Evolutionary conservation across 2,113 vertebrate genomes (phyloP).

Genomic region (Picathartes gymnocephalus): DNA sequence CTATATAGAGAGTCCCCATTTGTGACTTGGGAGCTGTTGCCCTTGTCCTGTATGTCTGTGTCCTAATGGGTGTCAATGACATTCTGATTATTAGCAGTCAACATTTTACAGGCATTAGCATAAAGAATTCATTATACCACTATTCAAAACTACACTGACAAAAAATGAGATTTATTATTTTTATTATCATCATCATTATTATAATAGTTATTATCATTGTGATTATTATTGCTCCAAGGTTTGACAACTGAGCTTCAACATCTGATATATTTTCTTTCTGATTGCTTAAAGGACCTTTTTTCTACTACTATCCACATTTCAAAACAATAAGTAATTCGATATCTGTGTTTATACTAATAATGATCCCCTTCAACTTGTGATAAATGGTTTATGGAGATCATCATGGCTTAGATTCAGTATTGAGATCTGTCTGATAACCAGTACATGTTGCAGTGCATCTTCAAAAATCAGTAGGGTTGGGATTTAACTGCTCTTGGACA

Average conservation of each 20-base stretch:
- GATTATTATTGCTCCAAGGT: background rate
- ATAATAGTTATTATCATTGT: background rate
- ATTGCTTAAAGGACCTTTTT: background rate
- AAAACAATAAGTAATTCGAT: background rate
- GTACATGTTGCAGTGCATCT: background rate
- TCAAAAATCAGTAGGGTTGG: background rate
- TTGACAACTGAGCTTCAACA: background rate
- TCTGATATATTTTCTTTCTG: background rate
- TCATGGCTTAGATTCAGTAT: background rate
- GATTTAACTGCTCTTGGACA: background rate
- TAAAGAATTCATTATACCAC: background rate
- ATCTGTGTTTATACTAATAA: background rate
- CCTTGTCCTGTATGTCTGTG: background rate
- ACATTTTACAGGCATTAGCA: background rate
- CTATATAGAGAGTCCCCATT: rapidly evolving
- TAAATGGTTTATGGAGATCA: background rate
- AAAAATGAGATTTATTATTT: background rate
- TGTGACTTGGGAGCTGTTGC: background rate
- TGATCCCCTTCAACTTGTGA: background rate
- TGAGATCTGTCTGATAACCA: background rate
- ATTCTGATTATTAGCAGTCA: background rate
- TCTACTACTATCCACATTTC: background rate
- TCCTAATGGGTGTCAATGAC: background rate
- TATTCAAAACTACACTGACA: background rate
- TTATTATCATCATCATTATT: background rate